A percentile compares a stretch with the other conserved stretches of the same genome.
Evolutionary conservation across 2,888 invertebrate genomes (phyloP).

Genomic region (Hoplodrina ambigua): DNA sequence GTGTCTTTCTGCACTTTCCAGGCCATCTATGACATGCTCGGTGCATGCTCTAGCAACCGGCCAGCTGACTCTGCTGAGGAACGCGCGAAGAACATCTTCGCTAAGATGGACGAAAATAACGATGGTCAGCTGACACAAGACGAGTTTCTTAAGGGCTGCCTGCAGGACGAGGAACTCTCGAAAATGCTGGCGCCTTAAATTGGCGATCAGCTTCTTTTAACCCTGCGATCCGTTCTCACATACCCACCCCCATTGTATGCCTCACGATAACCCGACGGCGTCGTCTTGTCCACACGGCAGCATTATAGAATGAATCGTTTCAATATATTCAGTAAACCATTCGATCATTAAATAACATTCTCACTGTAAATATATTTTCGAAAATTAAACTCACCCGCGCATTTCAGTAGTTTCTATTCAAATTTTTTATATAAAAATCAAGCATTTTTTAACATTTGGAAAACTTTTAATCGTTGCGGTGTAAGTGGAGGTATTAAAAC

Average conservation of each 20-base stretch:
- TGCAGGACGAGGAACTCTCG: conserved; percentile 98
- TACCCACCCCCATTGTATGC: conserved; percentile 69
- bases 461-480: conserved; percentile 46
- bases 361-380: conserved; percentile 58
- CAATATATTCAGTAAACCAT: conserved; percentile 25
- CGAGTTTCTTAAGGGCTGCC: conserved; percentile 99
- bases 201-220: conserved; percentile 51
- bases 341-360: conserved; percentile 42
- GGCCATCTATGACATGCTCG: conserved; percentile 99
- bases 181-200: conserved; percentile 98
- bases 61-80: conserved; percentile 99
- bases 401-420: conserved; percentile 38
- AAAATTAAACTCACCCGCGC: conserved; percentile 41
- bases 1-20: conserved; percentile 82
- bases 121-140: conserved; percentile 99
- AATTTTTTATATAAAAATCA: conserved; percentile 19
- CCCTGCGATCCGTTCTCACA: conserved; percentile 68
- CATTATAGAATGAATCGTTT: conserved; percentile 43
- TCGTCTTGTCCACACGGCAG: conserved; percentile 68
- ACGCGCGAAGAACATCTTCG: conserved; percentile 99
- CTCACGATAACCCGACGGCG: conserved; percentile 79
- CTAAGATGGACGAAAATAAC: conserved; percentile 99
- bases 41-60: conserved; percentile 98
- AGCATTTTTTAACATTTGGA: conserved; percentile 34
- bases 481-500: conserved; percentile 53